phyloP scores from a whole-genome alignment of 2,888 invertebrate species.

The Agrochola lychnidis region DNA sequence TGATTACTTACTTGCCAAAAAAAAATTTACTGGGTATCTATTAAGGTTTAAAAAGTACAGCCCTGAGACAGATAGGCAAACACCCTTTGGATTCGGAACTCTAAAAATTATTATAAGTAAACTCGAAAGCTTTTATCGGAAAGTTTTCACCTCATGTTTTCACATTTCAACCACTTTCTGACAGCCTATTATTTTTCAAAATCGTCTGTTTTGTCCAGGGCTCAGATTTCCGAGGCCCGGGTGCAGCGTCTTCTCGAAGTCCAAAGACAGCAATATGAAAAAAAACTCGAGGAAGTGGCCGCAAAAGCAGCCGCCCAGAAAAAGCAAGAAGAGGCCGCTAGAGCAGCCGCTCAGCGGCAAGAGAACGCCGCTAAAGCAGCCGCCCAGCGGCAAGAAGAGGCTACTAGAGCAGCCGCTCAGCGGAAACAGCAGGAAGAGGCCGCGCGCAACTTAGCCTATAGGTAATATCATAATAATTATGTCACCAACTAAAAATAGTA shows the following conservation, averaged over 20 bases:
- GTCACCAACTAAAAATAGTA: background rate
- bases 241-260: constrained; percentile 43
- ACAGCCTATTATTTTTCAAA: background rate
- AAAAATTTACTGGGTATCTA: background rate
- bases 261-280: constrained; percentile 55
- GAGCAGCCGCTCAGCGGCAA: constrained; percentile 12
- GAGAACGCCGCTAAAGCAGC: constrained; percentile 11
- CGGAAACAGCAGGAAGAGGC: constrained; percentile 6
- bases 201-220: constrained; percentile 21
- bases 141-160: background rate
- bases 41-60: background rate
- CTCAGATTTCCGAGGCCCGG: constrained; percentile 38
- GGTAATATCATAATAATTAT: no score
- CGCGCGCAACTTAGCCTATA: background rate
- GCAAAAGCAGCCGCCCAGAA: constrained; percentile 20
- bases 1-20: background rate
- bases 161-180: background rate
- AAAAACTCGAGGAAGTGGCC: constrained; percentile 46
- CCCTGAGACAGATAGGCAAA: background rate
- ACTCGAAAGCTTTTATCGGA: background rate
- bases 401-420: background rate
- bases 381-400: constrained; percentile 25
- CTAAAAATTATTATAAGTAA: background rate
- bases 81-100: background rate
- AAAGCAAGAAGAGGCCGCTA: constrained; percentile 17